Percentiles rank a stretch among this genome's conserved stretches.
Conservation (phyloP, 2,113 vertebrate species). For the Serinus canaria region DNA sequence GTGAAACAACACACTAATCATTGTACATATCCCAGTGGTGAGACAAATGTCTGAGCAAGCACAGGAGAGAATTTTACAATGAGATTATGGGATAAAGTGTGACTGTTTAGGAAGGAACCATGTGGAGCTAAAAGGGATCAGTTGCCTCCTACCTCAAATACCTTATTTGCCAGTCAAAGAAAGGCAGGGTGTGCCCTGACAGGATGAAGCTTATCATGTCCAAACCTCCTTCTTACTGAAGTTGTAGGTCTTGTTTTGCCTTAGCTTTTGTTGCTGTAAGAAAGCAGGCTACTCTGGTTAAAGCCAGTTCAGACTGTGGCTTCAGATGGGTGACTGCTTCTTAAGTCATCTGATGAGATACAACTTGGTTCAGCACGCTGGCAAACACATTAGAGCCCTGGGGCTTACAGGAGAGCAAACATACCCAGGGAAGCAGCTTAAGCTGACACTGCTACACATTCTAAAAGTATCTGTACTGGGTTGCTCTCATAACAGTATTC, state of each 20-base stretch:
- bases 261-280: neutral
- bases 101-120: neutral
- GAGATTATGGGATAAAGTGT: neutral
- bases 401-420: neutral
- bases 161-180: neutral
- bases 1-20: neutral
- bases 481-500: neutral
- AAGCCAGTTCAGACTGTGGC: neutral
- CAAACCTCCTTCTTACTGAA: neutral
- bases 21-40: neutral
- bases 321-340: neutral
- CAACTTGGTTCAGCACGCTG: neutral
- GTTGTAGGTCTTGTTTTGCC: neutral
- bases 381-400: neutral
- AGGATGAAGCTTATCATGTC: neutral
- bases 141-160: neutral
- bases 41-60: neutral
- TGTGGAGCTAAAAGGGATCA: neutral
- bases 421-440: neutral
- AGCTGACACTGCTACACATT: neutral
- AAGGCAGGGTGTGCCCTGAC: neutral
- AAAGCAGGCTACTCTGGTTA: neutral
- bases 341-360: neutral
- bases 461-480: neutral
- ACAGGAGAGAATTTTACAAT: neutral